Evolutionary conservation across 2,113 vertebrate genomes (phyloP), one percentile per base, ranked within the genome.

Genomic region (Panthera tigris): DNA sequence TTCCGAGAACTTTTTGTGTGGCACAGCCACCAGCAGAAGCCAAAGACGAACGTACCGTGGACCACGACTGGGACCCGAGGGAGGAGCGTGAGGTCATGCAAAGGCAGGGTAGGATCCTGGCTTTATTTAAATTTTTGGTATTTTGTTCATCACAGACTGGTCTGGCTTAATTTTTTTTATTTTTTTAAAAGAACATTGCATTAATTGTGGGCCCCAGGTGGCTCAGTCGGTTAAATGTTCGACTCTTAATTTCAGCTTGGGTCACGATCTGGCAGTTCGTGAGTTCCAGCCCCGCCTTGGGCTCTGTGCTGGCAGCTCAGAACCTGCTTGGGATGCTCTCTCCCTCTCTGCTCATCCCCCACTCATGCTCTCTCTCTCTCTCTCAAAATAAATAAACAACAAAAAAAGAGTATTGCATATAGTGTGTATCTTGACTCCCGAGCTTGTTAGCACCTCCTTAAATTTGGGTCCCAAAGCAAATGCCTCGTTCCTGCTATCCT

Each of bases 21-120:
- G 52, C 11, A 14, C 11, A 18, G 82, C 65, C 4, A 1, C 33
- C 10, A 63, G 33, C 87, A 61, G 39, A 85, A 76, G 74, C 13
- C 68, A 52, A 13, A 0, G 18, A 1, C 7, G 0, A 16, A 3
- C 21, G 11, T 25, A 12, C 36, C 7, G 4, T 0, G 14, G 50
- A 16, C 45, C 1, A 5, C 11, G n/a, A 16, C 84, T 27, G 5
- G 19, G 50, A 36, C 23, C 2, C 4, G 0, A 1, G 18, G 7
- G 14, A 76, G 61, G 74, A 84, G 13, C 12, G 14, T 1, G 4
- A 18, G 1, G 6, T 48, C 31, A 5, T 21, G 4, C 3, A 23
- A 12, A 9, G 10, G 4, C 14, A 39, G 69, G 23, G 15, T 50
- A 7, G 1, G n/a, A 65, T 15, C 33, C 82, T 57, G 18, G 25